Conservation (phyloP, 2,797 vertebrate species). For the Salmo trutta region DNA sequence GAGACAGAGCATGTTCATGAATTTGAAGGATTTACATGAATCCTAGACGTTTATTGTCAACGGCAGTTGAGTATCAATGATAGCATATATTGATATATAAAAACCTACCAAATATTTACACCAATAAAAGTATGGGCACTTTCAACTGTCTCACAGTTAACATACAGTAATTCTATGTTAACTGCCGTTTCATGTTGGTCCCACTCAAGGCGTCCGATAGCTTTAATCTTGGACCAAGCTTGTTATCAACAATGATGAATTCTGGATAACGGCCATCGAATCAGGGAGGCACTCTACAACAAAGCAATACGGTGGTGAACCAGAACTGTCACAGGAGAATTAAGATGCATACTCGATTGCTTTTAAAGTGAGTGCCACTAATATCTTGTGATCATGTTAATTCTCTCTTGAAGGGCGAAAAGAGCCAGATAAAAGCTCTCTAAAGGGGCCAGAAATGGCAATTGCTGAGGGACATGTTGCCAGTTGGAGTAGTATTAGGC, state of each 20-base stretch:
- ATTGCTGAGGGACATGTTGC: conserved; percentile 54
- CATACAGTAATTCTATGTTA: conserved; percentile 52
- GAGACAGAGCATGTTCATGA: background rate
- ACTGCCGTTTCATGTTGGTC: conserved; percentile 48
- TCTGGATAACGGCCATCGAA: conserved; percentile 31
- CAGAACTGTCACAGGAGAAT: conserved; percentile 54
- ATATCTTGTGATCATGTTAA: conserved; percentile 59
- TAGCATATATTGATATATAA: background rate
- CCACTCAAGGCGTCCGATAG: conserved; percentile 48
- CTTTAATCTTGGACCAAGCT: conserved; percentile 60
- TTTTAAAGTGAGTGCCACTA: conserved; percentile 69
- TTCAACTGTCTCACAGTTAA: conserved; percentile 42
- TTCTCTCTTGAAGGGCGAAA: conserved; percentile 56
- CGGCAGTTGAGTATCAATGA: background rate
- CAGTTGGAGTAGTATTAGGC: conserved; percentile 58
- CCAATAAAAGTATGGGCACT: conserved; percentile 44
- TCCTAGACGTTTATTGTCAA: background rate
- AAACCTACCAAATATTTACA: conserved; percentile 16
- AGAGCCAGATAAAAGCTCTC: conserved; percentile 58
- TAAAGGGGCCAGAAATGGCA: conserved; percentile 43
- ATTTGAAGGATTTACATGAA: background rate
- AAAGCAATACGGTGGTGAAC: conserved; percentile 41
- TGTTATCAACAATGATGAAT: conserved; percentile 52
- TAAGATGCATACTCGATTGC: conserved; percentile 62
- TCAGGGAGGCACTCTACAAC: conserved; percentile 49